Base-by-base conservation (phyloP, 2,888 invertebrate species). In the Megalurothrips usitatus region DNA sequence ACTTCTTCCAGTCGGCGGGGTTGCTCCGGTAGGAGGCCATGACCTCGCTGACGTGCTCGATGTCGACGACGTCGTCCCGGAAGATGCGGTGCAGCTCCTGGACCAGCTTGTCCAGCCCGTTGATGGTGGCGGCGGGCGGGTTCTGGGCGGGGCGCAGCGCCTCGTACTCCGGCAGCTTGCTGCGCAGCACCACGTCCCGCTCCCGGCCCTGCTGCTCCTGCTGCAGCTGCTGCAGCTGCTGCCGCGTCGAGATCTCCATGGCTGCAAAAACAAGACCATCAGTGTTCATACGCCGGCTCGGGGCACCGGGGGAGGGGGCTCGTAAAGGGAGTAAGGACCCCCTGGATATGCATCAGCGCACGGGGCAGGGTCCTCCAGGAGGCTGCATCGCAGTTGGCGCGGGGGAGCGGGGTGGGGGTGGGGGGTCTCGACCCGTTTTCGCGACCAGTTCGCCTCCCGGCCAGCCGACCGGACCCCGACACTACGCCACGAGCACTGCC, bases 1-100 rank as follows among this genome's bases (percentile, higher is more conserved):
- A 99, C 86, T 94, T 95, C 86, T 91, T 93, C 99, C 99, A 99
- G 83, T 99, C 98, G 28, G 90, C 90, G 0, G 94, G 93, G 85
- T 97, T 94, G 75, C 96, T 96, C 86, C 94, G 94, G 89, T 99
- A 99, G 0, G 91, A 87, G 0, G 88, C 86, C 91, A 95, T 93
- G 81, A 98, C 87, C 82, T 92, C 92, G 85, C 94, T 92, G 12
- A 99, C 96, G 86, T 95, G 92, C 84, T 99, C 98, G 81, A 98
- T 92, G 86, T 98, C 95, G 34, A 99, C 95, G 83, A 92, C 89
- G 85, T 96, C 94, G 23, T 91, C 88, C 0, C 92, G 91, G 87
- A 98, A 98, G 83, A 94, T 92, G 82, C 89, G 89, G 86, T 95
- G 91, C 78, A 98, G 87, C 83, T 93, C 92, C 3, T 89, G 86